A percentile compares a stretch with the other conserved stretches of the same genome.
Evolutionary conservation across 2,797 vertebrate species (phyloP).

Genomic region (Galago senegalensis): DNA sequence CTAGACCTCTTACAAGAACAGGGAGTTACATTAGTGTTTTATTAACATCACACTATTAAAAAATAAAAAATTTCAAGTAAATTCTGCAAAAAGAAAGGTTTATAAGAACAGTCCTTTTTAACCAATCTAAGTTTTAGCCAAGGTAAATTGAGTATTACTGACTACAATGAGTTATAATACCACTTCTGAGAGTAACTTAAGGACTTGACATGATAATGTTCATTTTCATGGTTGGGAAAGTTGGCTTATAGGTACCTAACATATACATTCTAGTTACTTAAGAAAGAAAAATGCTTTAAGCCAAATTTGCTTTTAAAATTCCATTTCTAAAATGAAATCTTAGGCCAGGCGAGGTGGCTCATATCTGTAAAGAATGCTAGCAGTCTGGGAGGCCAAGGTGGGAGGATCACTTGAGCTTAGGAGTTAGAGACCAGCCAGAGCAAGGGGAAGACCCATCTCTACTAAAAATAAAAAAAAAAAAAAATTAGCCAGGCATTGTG

Average conservation of each 20-base stretch:
- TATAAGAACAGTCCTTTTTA: neutral
- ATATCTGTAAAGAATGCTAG: too few relatives aligned
- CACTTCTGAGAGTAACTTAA: neutral
- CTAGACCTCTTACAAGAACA: neutral
- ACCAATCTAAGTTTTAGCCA: neutral
- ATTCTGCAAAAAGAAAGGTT: neutral
- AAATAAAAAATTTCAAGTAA: neutral
- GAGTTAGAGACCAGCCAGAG: too few relatives aligned
- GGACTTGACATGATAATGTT: neutral
- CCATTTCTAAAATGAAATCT: conserved; percentile 40
- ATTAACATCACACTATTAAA: neutral
- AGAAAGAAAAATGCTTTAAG: conserved; percentile 29
- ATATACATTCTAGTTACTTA: neutral
- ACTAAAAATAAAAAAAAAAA: too few relatives aligned
- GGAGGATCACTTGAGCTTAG: too few relatives aligned
- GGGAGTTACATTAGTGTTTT: neutral
- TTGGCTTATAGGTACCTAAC: neutral
- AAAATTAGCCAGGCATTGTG: too few relatives aligned
- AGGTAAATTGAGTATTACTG: neutral
- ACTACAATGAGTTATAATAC: neutral
- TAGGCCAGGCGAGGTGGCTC: too few relatives aligned
- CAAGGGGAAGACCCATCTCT: too few relatives aligned
- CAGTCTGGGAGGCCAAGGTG: too few relatives aligned
- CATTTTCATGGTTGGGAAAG: neutral
- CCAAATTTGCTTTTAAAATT: conserved; percentile 24